A percentile compares a stretch with the other conserved stretches of the same genome.
phyloP scores from a whole-genome alignment of 2,888 invertebrate genomes.

The Lasioglossum marginatum region DNA sequence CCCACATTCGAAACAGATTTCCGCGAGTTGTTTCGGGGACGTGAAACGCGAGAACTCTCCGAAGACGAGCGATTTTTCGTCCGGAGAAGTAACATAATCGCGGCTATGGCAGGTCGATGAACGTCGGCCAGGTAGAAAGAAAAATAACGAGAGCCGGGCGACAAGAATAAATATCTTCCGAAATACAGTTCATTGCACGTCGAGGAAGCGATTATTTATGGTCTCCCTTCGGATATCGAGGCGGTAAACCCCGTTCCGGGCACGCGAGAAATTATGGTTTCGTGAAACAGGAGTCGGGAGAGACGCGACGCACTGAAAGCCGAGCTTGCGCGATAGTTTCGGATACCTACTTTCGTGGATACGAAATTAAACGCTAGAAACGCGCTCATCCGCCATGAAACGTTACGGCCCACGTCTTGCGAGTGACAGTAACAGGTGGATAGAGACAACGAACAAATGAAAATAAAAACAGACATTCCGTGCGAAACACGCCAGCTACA shows the following conservation, averaged over 20 bases:
- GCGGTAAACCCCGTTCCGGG: conserved; percentile 20
- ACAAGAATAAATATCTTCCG: conserved; percentile 39
- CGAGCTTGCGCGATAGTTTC: conserved; percentile 6
- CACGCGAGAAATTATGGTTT: conserved; percentile 19
- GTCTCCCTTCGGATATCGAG: conserved; percentile 17
- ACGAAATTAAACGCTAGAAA: conserved; percentile 34
- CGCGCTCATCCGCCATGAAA: conserved; percentile 26
- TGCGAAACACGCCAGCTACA: conserved; percentile 7
- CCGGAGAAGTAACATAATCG: not conserved
- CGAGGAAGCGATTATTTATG: conserved; percentile 22
- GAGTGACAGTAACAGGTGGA: conserved; percentile 81
- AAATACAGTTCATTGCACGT: not conserved
- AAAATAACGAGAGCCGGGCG: not conserved
- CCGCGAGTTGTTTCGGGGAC: not conserved
- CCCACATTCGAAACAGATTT: not conserved
- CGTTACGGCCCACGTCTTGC: conserved; percentile 56
- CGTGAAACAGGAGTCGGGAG: conserved; percentile 4
- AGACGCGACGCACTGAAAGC: not conserved
- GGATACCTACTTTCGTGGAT: conserved; percentile 22
- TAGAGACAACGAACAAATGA: conserved; percentile 70
- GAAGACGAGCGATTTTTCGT: not conserved
- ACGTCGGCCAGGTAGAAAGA: conserved; percentile 19
- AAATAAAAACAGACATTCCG: conserved; percentile 72
- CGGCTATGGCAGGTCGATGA: not conserved
- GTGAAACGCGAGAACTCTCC: not conserved